Evolutionary conservation across 2,113 vertebrate genomes (phyloP).

Genomic region (Chionis minor): DNA sequence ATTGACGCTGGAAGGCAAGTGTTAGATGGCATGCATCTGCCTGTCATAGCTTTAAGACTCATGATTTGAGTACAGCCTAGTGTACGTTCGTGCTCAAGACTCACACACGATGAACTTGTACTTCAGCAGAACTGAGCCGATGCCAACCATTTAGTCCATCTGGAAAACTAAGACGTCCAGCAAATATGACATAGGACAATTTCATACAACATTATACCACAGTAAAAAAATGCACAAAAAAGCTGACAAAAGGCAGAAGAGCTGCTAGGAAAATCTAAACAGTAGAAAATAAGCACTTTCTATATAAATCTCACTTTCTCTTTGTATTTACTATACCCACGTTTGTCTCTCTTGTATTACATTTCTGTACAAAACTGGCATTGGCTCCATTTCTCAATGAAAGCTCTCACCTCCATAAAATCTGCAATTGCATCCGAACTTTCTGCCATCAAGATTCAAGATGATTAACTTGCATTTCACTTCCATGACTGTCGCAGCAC

Average conservation of each 20-base stretch:
- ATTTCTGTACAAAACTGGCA: constrained; percentile 22
- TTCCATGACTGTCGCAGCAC: not conserved
- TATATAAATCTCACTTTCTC: constrained; percentile 18
- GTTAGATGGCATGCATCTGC: not conserved
- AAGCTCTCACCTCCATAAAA: not conserved
- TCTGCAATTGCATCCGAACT: not conserved
- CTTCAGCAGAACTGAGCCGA: not conserved
- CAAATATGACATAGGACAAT: not conserved
- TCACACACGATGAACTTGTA: not conserved
- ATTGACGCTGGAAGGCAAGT: not conserved
- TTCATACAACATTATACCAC: not conserved
- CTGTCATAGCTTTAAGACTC: not conserved
- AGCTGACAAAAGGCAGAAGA: not conserved
- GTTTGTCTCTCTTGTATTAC: not conserved
- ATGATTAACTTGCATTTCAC: not conserved
- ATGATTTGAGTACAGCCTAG: not conserved
- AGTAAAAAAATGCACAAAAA: constrained; percentile 20
- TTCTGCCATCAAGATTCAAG: not conserved
- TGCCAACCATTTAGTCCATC: not conserved
- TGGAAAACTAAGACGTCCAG: not conserved
- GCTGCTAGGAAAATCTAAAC: constrained; percentile 38
- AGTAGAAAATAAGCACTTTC: constrained; percentile 55
- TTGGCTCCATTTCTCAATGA: not conserved
- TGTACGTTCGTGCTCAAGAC: not conserved
- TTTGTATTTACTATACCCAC: not conserved